Evolutionary conservation across 1,140 invertebrate genomes (phyloP).

Genomic region (Telenomus remus): DNA sequence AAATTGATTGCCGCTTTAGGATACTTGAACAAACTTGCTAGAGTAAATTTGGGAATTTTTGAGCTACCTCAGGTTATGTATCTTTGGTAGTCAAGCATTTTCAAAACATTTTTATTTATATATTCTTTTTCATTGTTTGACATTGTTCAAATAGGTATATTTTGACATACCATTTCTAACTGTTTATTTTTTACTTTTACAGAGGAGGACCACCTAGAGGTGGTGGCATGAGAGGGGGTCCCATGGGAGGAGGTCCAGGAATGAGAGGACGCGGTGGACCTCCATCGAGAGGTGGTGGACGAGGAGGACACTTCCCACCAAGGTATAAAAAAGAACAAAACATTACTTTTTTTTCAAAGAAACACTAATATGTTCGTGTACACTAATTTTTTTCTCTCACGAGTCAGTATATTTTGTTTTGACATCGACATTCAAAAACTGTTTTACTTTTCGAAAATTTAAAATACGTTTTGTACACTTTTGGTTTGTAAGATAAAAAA

Average conservation of each 20-base stretch:
- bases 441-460: too few species aligned
- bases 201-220: conserved; percentile 71
- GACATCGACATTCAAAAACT: too few species aligned
- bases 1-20: conserved; percentile 9
- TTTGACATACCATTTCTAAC: too few species aligned
- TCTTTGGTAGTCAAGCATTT: conserved; percentile 34
- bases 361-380: too few species aligned
- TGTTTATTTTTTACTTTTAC: conserved; percentile 15
- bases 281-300: conserved; percentile 67
- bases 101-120: conserved; percentile 18
- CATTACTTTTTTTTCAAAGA: too few species aligned
- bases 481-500: too few species aligned
- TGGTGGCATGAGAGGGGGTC: conserved; percentile 68
- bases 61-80: conserved; percentile 16
- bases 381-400: too few species aligned
- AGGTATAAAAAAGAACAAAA: conserved; percentile 58
- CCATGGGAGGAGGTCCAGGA: conserved; percentile 64
- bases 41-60: conserved; percentile 35
- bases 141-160: too few species aligned
- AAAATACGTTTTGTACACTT: too few species aligned
- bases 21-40: conserved; percentile 43
- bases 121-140: too few species aligned
- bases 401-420: too few species aligned
- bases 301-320: conserved; percentile 71
- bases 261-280: conserved; percentile 71